Conservation (phyloP, 2,797 vertebrate genomes). For the Psittacula derbiana region DNA sequence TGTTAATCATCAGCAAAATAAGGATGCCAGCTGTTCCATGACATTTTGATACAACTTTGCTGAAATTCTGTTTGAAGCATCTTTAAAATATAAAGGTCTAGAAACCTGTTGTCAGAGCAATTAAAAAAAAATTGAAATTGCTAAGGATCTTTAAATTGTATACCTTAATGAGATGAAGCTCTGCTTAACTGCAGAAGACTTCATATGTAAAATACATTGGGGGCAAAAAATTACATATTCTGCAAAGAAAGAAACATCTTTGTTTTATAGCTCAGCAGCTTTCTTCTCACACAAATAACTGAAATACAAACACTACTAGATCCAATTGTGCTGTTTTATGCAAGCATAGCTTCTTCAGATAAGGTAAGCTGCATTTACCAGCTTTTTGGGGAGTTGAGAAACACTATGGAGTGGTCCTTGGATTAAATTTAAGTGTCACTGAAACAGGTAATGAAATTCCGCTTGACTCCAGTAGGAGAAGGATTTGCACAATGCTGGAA, state of each 20-base stretch:
- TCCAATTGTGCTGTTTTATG: neutral
- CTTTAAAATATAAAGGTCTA: neutral
- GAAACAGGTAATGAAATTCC: neutral
- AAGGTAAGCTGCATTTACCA: neutral
- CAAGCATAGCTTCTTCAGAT: neutral
- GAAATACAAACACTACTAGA: neutral
- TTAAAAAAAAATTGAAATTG: neutral
- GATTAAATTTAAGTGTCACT: neutral
- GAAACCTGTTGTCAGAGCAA: neutral
- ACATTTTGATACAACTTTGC: slow-evolving; percentile 47
- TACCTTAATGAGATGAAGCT: neutral
- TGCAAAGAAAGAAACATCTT: neutral
- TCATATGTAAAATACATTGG: neutral
- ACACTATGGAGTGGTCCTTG: neutral
- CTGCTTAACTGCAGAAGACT: neutral
- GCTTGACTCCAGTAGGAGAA: neutral
- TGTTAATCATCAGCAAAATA: slow-evolving; percentile 1
- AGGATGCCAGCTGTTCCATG: slow-evolving; percentile 55
- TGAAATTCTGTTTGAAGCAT: neutral
- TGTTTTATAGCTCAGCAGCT: neutral
- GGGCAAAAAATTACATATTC: neutral
- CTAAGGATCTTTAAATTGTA: neutral
- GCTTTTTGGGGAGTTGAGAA: neutral
- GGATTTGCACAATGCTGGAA: neutral
- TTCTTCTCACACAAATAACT: neutral